These are phyloP conservation scores for Thunnus thynnus DNA, from an alignment of 2,113 vertebrate genomes.

Conservation along the genomic window DNA sequence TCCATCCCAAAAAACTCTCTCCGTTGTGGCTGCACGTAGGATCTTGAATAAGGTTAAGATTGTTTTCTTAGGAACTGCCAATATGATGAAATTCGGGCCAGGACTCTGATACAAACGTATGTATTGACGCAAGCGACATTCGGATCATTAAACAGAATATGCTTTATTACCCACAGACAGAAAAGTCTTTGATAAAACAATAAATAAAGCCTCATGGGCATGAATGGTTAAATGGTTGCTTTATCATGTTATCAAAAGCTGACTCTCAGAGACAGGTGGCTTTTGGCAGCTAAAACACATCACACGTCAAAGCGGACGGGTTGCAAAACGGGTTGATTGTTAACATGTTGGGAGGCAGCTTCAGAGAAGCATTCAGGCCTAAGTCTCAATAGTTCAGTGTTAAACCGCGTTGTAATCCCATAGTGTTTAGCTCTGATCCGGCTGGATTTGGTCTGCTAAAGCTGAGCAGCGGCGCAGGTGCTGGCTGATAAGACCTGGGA, in stretches of 20 bases:
- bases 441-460: slow-evolving; percentile 63
- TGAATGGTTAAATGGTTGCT: slow-evolving; percentile 32
- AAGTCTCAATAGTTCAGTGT: slow-evolving; percentile 49
- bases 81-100: slow-evolving; percentile 24
- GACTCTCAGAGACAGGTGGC: slow-evolving; percentile 58
- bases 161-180: neutral
- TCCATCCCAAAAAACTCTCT: slow-evolving; percentile 17
- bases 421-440: slow-evolving; percentile 67
- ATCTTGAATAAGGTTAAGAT: slow-evolving; percentile 61
- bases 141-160: slow-evolving; percentile 34
- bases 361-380: slow-evolving; percentile 35
- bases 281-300: slow-evolving; percentile 43
- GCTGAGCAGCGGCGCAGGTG: slow-evolving; percentile 69
- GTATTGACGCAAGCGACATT: slow-evolving; percentile 46
- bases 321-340: slow-evolving; percentile 47
- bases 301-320: slow-evolving; percentile 29
- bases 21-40: slow-evolving; percentile 44
- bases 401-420: slow-evolving; percentile 72
- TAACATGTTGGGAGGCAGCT: slow-evolving; percentile 41
- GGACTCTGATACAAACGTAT: slow-evolving; percentile 19
- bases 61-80: slow-evolving; percentile 43
- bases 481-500: slow-evolving; percentile 65
- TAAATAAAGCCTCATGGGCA: neutral
- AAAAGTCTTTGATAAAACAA: slow-evolving; percentile 47
- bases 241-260: slow-evolving; percentile 45